Evolutionary conservation across 2,113 vertebrate species (phyloP).

Genomic region (Hiodon tergisus): DNA sequence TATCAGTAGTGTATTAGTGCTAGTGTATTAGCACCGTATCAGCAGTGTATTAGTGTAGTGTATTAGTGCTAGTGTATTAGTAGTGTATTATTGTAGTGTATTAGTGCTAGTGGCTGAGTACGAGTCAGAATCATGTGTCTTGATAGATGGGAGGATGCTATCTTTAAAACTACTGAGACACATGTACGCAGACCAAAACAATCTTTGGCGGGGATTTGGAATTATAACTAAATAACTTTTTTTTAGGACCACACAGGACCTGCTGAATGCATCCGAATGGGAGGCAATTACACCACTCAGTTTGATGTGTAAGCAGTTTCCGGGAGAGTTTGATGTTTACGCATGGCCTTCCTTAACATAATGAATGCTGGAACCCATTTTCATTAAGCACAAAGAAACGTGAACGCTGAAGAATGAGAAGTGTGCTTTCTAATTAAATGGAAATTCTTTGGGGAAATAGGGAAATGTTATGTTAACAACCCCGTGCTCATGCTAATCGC

Average conservation of each 20-base stretch:
- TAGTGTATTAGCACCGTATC: too few species aligned
- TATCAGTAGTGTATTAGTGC: too few species aligned
- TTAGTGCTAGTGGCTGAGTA: too few species aligned
- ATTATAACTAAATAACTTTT: too few species aligned
- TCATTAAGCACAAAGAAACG: slow-evolving; percentile 31
- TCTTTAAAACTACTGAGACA: not conserved
- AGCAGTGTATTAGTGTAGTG: too few species aligned
- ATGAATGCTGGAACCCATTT: slow-evolving; percentile 36
- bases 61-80: too few species aligned
- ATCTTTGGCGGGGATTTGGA: too few species aligned
- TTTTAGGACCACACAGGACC: not conserved
- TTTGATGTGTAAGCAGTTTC: slow-evolving; percentile 11
- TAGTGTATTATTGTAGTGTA: too few species aligned
- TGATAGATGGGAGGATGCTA: too few species aligned
- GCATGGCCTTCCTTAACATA: slow-evolving; percentile 24
- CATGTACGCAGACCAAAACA: not conserved
- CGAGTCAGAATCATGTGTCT: too few species aligned
- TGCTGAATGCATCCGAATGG: not conserved
- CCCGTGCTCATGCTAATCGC: slow-evolving; percentile 41
- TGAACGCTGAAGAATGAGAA: slow-evolving; percentile 31
- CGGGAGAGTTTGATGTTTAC: slow-evolving; percentile 3
- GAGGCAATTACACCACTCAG: slow-evolving; percentile 6
- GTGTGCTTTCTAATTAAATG: slow-evolving; percentile 44
- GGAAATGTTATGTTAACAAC: slow-evolving; percentile 47
- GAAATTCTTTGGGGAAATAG: slow-evolving; percentile 47